Percentiles rank a stretch among this genome's conserved stretches.
Conservation (phyloP, 2,113 vertebrate genomes). For the Plestiodon gilberti region DNA sequence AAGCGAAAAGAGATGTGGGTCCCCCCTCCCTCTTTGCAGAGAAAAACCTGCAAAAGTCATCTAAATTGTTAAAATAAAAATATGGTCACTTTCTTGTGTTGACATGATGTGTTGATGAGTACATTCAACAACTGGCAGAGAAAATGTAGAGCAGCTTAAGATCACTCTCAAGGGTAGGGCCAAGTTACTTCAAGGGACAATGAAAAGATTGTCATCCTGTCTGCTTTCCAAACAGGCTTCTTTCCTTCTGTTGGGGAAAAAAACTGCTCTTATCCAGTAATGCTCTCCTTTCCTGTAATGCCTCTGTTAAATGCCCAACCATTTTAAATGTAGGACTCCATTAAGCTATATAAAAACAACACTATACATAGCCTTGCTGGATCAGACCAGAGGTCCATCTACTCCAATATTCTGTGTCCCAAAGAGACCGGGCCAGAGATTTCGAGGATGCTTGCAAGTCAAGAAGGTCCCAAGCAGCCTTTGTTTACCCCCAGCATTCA, state of each 20-base stretch:
- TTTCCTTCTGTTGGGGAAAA: neutral
- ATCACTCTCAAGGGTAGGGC: slow-evolving; percentile 29
- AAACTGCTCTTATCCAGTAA: slow-evolving; percentile 1
- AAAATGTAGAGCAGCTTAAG: neutral
- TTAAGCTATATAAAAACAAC: neutral
- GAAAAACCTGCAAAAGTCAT: slow-evolving; percentile 48
- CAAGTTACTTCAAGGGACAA: slow-evolving; percentile 21
- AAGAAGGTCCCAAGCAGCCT: no score
- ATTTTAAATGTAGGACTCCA: neutral
- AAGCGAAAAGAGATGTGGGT: slow-evolving; percentile 28
- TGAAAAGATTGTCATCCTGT: slow-evolving; percentile 10
- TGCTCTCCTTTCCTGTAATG: neutral
- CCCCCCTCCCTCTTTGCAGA: neutral
- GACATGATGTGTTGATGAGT: slow-evolving; percentile 12
- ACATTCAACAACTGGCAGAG: slow-evolving; percentile 50
- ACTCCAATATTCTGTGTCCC: no score
- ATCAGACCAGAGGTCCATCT: neutral
- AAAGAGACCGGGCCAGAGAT: no score
- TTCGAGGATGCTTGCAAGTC: no score
- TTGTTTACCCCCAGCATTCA: no score
- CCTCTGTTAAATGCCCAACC: neutral
- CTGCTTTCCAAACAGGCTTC: neutral
- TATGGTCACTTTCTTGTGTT: slow-evolving; percentile 46
- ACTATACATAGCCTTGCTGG: neutral
- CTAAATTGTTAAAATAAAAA: slow-evolving; percentile 68